Evolutionary conservation across 2,888 invertebrate species (phyloP).

Genomic region (Hymenopus coronatus): DNA sequence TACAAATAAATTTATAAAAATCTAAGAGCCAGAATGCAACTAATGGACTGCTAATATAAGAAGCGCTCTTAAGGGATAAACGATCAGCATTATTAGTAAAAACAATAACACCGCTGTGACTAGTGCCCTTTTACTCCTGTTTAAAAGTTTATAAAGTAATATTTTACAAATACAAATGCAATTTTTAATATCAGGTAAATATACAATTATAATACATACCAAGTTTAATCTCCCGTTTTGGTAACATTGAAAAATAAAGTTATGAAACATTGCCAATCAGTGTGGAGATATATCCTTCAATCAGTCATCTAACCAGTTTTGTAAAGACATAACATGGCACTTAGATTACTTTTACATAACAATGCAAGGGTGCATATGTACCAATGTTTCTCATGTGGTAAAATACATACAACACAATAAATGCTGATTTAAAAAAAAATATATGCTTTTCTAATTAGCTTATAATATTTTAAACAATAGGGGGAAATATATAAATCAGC

Average conservation of each 20-base stretch:
- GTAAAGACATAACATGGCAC: constrained; percentile 24
- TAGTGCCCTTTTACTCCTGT: background rate
- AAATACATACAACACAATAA: background rate
- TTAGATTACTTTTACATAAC: background rate
- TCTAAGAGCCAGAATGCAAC: background rate
- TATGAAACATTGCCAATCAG: constrained; percentile 29
- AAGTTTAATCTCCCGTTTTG: constrained; percentile 28
- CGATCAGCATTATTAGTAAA: background rate
- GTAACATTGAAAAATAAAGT: constrained; percentile 36
- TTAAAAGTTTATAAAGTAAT: background rate
- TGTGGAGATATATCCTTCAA: constrained; percentile 18
- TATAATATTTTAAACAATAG: background rate
- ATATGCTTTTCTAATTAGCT: background rate
- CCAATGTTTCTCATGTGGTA: background rate
- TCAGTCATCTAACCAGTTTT: constrained; percentile 19
- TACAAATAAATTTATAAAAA: background rate
- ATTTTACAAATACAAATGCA: background rate
- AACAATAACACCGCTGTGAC: background rate
- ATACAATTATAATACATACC: constrained; percentile 31
- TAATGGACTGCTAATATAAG: background rate
- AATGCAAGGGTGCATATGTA: background rate
- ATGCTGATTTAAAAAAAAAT: background rate
- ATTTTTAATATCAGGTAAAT: background rate
- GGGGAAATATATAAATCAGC: background rate
- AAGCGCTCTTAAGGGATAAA: background rate